Base-by-base conservation (phyloP, 2,888 invertebrate species). In the Brenthis hecate region DNA sequence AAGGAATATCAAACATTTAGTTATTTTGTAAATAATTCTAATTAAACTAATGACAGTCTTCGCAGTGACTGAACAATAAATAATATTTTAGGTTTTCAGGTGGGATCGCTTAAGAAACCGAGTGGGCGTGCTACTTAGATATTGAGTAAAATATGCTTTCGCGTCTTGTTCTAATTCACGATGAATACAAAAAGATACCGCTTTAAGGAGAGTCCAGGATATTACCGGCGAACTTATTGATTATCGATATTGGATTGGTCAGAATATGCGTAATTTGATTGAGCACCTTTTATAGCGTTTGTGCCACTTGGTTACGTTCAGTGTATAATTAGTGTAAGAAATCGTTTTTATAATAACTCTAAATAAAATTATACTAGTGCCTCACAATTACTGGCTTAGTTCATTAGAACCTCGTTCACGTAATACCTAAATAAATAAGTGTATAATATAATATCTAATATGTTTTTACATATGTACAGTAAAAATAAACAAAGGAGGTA, bases 381-480 rank as follows among this genome's bases (percentile, higher is more conserved):
- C 82, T 80, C 82, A 78, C 80, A 79, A 83, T 82, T 81, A 82
- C 82, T 82, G 81, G 81, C 82, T 83, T 76, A 79, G 81, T 85
- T 84, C 80, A 81, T 81, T 77, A 80, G 82, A 88, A 86, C 84
- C 83, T 84, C 86, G 85, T 85, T 84, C 85, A 85, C 85, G 84
- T 85, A 81, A 81, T 85, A 84, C 80, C 80, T 87, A 89, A 92
- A 92, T 92, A 92, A 92, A 91, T 91, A 91, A 87, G 86, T 88
- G 86, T 89, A 88, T 86, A 85, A 81, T 82, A 88, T 86, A 87
- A 87, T 88, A 89, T 85, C 86, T 89, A 90, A 85, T 82, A 84
- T 83, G 84, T 91, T 90, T 92, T 89, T 92, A 92, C 92, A 92
- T 92, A 92, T 92, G 83, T 92, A 92, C 92, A 92, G 78, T 84